Percentiles rank a stretch among this genome's conserved stretches.
These are phyloP conservation scores for Triops cancriformis DNA, from an alignment of 1,140 invertebrate genomes.

Conservation along the genomic window DNA sequence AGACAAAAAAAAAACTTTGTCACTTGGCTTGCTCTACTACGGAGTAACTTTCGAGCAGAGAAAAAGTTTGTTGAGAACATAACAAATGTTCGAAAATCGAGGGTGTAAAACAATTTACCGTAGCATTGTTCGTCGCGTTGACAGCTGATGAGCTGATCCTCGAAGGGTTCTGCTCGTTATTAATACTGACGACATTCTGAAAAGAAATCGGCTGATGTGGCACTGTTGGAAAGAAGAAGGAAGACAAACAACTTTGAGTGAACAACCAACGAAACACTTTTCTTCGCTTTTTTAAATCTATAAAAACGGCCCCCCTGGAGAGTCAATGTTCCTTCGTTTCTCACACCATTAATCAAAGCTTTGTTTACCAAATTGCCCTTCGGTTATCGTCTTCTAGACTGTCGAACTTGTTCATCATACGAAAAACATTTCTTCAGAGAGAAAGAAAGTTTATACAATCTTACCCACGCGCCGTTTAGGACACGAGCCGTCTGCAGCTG, in stretches of 20 bases:
- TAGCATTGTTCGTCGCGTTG: slow-evolving; percentile 1
- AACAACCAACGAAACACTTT: neutral
- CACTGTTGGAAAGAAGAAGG: neutral
- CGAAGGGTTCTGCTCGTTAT: neutral
- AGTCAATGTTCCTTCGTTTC: neutral
- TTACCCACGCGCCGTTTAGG: slow-evolving; percentile 3
- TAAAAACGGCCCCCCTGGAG: neutral
- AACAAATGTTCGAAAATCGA: neutral
- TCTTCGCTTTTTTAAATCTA: neutral
- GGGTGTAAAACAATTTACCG: neutral
- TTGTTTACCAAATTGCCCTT: neutral
- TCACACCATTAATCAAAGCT: neutral
- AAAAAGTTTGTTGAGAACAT: too few relatives aligned
- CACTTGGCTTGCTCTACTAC: too few relatives aligned
- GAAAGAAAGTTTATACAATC: neutral
- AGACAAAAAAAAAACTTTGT: neutral
- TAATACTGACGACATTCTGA: slow-evolving; percentile 1
- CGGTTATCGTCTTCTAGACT: neutral
- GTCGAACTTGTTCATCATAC: neutral
- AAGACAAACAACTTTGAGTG: neutral
- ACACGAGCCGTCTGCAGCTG: neutral
- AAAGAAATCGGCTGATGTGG: neutral
- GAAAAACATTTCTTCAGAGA: neutral
- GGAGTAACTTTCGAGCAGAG: too few relatives aligned
- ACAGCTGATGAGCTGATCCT: slow-evolving; percentile 1